phyloP scores from a whole-genome alignment of 2,888 invertebrate genomes.

The Leptinotarsa tumamoca region DNA sequence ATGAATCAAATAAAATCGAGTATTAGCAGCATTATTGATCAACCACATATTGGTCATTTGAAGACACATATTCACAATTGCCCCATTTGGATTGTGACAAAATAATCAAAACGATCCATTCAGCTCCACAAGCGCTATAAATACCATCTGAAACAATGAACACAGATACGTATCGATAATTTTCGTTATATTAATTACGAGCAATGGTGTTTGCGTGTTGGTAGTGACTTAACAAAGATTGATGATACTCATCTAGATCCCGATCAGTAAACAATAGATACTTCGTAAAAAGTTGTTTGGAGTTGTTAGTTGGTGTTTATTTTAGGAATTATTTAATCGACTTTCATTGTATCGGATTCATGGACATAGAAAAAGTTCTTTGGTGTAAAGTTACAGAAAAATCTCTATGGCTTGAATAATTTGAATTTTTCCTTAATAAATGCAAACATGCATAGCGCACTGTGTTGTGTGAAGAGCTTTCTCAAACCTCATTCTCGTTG shows the following conservation, averaged over 20 bases:
- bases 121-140: neutral
- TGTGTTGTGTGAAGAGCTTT: too few species aligned
- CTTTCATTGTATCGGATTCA: neutral
- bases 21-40: too few species aligned
- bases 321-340: slow-evolving; percentile 10
- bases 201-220: slow-evolving; percentile 16
- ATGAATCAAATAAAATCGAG: too few species aligned
- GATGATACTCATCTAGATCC: slow-evolving; percentile 17
- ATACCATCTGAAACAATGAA: neutral
- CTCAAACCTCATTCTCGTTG: too few species aligned
- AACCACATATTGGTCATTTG: too few species aligned
- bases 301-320: neutral
- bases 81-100: neutral
- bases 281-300: neutral
- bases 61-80: neutral
- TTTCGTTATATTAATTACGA: slow-evolving; percentile 15
- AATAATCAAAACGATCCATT: neutral
- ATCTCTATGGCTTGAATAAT: too few species aligned
- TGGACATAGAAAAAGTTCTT: neutral
- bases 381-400: too few species aligned
- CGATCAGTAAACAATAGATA: slow-evolving; percentile 16
- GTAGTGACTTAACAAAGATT: slow-evolving; percentile 14
- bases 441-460: too few species aligned
- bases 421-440: too few species aligned
- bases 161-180: slow-evolving; percentile 15